A percentile compares a stretch with the other conserved stretches of the same genome.
These are phyloP conservation scores for Brevimyrus niger DNA, from an alignment of 2,113 vertebrate species.

Conservation along the genomic window DNA sequence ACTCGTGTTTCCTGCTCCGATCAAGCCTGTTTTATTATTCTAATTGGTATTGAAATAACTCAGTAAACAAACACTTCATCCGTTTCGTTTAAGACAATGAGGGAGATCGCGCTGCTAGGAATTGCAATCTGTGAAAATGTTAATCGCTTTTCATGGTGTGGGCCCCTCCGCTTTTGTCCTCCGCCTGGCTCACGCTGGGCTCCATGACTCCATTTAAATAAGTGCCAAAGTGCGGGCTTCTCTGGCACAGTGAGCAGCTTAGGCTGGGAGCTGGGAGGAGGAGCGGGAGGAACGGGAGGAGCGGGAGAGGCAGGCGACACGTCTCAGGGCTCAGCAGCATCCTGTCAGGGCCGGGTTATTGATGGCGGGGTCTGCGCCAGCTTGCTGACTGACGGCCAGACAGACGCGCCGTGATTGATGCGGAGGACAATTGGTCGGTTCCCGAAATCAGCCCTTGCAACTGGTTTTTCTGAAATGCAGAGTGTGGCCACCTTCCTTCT, in stretches of 20 bases:
- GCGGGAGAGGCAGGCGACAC: background rate
- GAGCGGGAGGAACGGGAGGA: background rate
- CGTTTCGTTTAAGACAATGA: conserved; percentile 48
- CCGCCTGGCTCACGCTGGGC: conserved; percentile 39
- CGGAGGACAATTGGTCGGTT: conserved; percentile 49
- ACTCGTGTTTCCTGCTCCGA: conserved; percentile 26
- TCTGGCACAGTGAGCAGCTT: conserved; percentile 19
- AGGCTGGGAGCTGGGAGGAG: conserved; percentile 25
- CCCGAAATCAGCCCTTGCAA: conserved; percentile 27
- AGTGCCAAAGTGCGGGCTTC: conserved; percentile 42
- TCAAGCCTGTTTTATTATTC: conserved; percentile 50
- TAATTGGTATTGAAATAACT: conserved; percentile 55
- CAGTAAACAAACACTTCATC: conserved; percentile 59
- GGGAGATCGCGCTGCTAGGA: conserved; percentile 32
- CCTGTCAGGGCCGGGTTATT: conserved; percentile 39
- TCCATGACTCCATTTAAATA: conserved; percentile 50
- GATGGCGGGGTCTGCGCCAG: conserved; percentile 44
- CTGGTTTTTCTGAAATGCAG: conserved; percentile 20
- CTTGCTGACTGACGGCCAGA: conserved; percentile 52
- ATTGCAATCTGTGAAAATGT: conserved; percentile 57
- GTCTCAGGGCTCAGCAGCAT: background rate
- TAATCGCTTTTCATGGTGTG: conserved; percentile 55
- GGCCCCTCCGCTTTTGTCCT: conserved; percentile 49
- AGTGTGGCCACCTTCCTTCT: conserved; percentile 39
- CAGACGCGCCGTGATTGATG: conserved; percentile 56